Base-by-base conservation (phyloP, 2,797 vertebrate species). In the Phrynocephalus vlangalii region DNA sequence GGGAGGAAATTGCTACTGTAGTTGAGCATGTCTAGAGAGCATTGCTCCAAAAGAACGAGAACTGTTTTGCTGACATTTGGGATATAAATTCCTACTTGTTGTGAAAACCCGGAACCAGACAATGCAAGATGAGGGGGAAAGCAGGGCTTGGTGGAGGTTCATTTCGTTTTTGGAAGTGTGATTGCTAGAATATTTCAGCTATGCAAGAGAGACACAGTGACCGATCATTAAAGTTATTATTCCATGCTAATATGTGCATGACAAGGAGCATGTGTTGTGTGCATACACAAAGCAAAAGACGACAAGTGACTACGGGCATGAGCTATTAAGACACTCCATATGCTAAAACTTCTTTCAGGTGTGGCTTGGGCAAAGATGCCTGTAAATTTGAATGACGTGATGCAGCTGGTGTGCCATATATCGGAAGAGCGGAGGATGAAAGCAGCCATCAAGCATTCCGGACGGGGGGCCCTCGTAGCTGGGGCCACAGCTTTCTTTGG, bases 401-500 rank as follows among this genome's bases (percentile, higher is more conserved):
- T 99, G 96, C 88, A 90, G 1, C 95, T 99, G 18, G 97, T 99
- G 71, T 97, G 96, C 90, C 94, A 96, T 1, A 1, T 99, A 0
- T 98, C 98, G 0, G 91, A 89, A 22, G 87, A 96, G 3, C 95
- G 95, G 60, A 96, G 97, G 70, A 98, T 99, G 93, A 97, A 96
- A 87, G 98, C 97, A 0, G 97, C 98, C 0, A 89, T 99, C 76
- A 97, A 95, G 79, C 95, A 96, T 84, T 97, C 98, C 0, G 94
- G 95, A 6, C 97, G 82, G 93, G 98, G 98, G 13, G 98, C 98
- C 0, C 1, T 97, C 16, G 50, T 97, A 82, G 97, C 96, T 0
- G 98, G 98, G 1, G 95, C 97, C 0, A 78, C 93, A 0, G 98
- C 98, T 0, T 97, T 99, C 15, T 0, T 98, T 0, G 98, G 99